Conservation (phyloP, 2,888 invertebrate species). For the Drosophila peninsularis region DNA sequence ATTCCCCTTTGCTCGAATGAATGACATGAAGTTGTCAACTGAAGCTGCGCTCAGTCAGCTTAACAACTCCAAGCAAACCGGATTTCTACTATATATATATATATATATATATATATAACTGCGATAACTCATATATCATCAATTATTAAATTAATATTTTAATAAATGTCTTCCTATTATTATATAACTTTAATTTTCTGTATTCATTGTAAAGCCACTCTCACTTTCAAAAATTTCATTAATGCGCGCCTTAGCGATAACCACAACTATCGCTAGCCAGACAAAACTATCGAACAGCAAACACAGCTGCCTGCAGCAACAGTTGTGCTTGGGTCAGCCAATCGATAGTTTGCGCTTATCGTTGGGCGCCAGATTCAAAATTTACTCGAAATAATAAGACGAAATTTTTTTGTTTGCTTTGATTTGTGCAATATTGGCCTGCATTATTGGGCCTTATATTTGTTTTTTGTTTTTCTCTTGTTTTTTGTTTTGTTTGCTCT, state of each 20-base stretch:
- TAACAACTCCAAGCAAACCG: too few relatives aligned
- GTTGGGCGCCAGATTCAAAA: constrained; percentile 20
- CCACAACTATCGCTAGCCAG: not conserved
- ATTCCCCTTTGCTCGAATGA: too few relatives aligned
- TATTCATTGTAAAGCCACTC: too few relatives aligned
- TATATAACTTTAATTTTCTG: too few relatives aligned
- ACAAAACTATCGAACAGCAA: constrained; percentile 14
- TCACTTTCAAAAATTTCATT: not conserved
- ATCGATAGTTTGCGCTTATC: constrained; percentile 27
- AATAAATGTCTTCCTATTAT: too few relatives aligned
- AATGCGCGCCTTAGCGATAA: not conserved
- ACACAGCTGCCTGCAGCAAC: constrained; percentile 15
- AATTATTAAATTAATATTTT: too few relatives aligned
- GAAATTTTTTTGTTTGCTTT: constrained; percentile 1
- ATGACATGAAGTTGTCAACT: too few relatives aligned
- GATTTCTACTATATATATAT: too few relatives aligned
- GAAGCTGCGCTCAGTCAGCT: too few relatives aligned
- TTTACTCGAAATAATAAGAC: constrained; percentile 2
- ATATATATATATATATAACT: too few relatives aligned
- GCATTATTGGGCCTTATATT: constrained; percentile 24
- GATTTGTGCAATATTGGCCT: constrained; percentile 29
- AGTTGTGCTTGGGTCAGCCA: constrained; percentile 3
- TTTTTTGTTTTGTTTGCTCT: constrained; percentile 49
- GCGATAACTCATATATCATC: too few relatives aligned
- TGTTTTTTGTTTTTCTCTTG: constrained; percentile 50